These are phyloP conservation scores for Lethrus apterus DNA, from an alignment of 1,140 invertebrate species.

Conservation along the genomic window DNA sequence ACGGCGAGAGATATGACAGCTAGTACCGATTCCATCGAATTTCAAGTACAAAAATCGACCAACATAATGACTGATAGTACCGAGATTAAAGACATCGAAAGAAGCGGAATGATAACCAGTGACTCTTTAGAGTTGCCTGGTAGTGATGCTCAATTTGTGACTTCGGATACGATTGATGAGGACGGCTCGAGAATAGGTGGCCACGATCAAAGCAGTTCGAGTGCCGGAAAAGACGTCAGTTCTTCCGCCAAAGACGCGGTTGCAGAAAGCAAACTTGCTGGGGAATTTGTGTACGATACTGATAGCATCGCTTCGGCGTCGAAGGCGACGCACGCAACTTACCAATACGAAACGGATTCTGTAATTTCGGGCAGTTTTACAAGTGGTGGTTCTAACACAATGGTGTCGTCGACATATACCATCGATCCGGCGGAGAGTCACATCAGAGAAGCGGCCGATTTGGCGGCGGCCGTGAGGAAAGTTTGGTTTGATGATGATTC, in stretches of 20 bases:
- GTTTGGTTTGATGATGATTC: conserved; percentile 42
- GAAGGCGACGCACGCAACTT: conserved; percentile 72
- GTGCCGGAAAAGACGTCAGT: conserved; percentile 43
- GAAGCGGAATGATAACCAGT: conserved; percentile 36
- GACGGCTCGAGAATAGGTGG: conserved; percentile 40
- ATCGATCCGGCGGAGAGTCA: conserved; percentile 47
- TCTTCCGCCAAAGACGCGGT: conserved; percentile 42
- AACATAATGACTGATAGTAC: conserved; percentile 45
- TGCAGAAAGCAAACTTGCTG: conserved; percentile 40
- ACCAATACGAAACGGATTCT: conserved; percentile 73
- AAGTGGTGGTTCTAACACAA: conserved; percentile 66
- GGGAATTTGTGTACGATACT: conserved; percentile 45
- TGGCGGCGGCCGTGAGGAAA: conserved; percentile 36
- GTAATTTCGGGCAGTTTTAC: conserved; percentile 75
- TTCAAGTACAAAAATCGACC: conserved; percentile 35
- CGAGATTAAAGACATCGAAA: conserved; percentile 39
- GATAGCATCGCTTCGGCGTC: conserved; percentile 63
- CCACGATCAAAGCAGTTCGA: conserved; percentile 43
- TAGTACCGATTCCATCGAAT: conserved; percentile 57
- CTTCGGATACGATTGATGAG: conserved; percentile 47
- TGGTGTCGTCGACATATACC: conserved; percentile 64
- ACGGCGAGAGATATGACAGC: conserved; percentile 50
- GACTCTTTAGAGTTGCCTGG: conserved; percentile 45
- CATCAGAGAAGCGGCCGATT: conserved; percentile 27
- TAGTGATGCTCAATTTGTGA: conserved; percentile 27